These are phyloP conservation scores for Sebastes variabilis DNA, from an alignment of 2,797 vertebrate genomes.

Conservation along the genomic window DNA sequence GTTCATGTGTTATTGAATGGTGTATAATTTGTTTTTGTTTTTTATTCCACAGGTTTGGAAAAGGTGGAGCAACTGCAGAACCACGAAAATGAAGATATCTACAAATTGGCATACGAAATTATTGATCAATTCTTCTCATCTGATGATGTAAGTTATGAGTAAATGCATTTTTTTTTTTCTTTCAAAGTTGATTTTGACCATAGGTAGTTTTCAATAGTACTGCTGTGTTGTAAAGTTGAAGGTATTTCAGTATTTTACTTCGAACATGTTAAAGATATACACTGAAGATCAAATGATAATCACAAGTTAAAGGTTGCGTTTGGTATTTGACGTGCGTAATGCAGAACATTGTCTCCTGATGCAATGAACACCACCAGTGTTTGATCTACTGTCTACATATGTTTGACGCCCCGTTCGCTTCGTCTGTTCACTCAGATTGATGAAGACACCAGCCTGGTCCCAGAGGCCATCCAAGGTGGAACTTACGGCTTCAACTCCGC, in stretches of 20 bases:
- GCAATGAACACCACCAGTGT: not conserved
- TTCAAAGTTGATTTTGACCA: not conserved
- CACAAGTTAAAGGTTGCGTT: not conserved
- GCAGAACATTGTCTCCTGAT: not conserved
- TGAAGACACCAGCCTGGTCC: constrained; percentile 97
- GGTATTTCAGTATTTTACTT: not conserved
- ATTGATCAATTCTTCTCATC: constrained; percentile 99
- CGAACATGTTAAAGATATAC: too few relatives aligned
- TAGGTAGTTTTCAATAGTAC: not conserved
- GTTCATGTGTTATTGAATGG: not conserved
- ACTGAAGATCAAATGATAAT: not conserved
- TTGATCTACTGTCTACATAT: not conserved
- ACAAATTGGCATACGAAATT: constrained; percentile 99
- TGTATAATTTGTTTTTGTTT: not conserved
- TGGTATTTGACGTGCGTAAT: not conserved
- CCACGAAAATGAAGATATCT: constrained; percentile 99
- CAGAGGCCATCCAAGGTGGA: constrained; percentile 97
- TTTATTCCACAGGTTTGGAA: constrained; percentile 88
- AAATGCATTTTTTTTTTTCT: not conserved
- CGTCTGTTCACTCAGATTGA: constrained; percentile 86
- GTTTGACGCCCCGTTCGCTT: not conserved
- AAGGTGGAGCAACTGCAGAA: constrained; percentile 99
- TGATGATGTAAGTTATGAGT: constrained; percentile 83
- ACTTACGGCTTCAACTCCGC: constrained; percentile 99
- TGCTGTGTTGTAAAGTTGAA: not conserved